Evolutionary conservation across 1,140 invertebrate genomes (phyloP).

Genomic region (Xylocopa sonorina): DNA sequence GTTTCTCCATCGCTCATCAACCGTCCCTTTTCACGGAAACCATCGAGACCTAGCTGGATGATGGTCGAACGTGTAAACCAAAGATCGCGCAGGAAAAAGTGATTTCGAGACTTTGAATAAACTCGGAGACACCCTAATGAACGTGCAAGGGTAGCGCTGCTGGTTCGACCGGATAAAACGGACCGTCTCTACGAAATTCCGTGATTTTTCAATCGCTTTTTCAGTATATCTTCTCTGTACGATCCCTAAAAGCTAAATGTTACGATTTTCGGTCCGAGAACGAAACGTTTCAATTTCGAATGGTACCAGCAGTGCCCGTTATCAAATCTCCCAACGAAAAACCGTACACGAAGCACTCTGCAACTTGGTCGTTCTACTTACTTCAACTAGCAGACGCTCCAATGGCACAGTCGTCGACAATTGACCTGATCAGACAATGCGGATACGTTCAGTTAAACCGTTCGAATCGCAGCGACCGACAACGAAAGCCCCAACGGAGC

Average conservation of each 20-base stretch:
- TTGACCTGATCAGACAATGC: neutral
- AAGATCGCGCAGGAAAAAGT: conserved; percentile 2
- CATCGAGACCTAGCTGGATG: conserved; percentile 1
- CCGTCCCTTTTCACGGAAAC: conserved; percentile 33
- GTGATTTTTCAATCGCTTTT: too few relatives aligned
- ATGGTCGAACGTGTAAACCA: conserved; percentile 34
- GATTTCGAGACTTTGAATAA: neutral
- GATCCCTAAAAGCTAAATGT: neutral
- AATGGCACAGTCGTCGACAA: neutral
- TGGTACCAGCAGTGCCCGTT: too few relatives aligned
- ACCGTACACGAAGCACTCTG: too few relatives aligned
- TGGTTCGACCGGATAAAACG: neutral
- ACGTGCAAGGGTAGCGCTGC: neutral
- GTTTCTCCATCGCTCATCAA: conserved; percentile 62
- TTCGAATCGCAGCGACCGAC: neutral
- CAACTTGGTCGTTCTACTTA: too few relatives aligned
- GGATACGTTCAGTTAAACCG: neutral
- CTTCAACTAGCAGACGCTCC: too few relatives aligned
- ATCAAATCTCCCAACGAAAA: too few relatives aligned
- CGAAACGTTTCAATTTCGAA: too few relatives aligned
- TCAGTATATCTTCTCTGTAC: too few relatives aligned
- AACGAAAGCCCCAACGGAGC: too few relatives aligned
- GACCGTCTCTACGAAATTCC: neutral
- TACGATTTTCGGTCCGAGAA: neutral
- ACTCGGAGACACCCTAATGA: neutral